Evolutionary conservation across 2,888 invertebrate species (phyloP).

Genomic region (Gari tellinella): DNA sequence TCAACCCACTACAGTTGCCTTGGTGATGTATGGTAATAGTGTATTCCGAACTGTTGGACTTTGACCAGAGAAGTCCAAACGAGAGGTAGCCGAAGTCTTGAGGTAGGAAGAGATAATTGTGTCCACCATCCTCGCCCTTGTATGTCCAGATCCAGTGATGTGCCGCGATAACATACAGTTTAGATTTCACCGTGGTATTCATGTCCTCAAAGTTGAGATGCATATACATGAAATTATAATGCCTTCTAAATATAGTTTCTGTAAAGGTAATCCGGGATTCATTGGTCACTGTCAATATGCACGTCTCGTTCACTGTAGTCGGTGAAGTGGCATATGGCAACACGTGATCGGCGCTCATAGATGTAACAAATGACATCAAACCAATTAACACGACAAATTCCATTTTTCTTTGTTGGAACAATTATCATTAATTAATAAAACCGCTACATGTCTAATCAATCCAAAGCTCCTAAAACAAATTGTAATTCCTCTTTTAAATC

Average conservation of each 20-base stretch:
- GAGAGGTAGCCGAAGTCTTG: conserved; percentile 46
- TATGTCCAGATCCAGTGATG: conserved; percentile 48
- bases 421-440: no score
- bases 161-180: conserved; percentile 15
- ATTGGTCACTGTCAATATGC: no score
- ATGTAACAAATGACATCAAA: no score
- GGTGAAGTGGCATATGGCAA: no score
- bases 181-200: conserved; percentile 1
- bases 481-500: no score
- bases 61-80: conserved; percentile 34
- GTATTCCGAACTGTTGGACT: conserved; percentile 1
- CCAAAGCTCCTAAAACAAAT: no score
- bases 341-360: no score
- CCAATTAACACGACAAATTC: no score
- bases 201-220: conserved; percentile 15
- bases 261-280: no score
- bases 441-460: no score
- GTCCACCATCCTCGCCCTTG: conserved; percentile 34
- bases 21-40: background rate
- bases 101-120: conserved; percentile 36
- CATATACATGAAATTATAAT: conserved; percentile 39
- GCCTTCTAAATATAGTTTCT: conserved; percentile 4
- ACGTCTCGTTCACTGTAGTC: no score
- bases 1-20: conserved; percentile 16
- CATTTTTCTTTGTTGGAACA: no score